Percentiles rank a stretch among this genome's conserved stretches.
These are phyloP conservation scores for Hystrix cristata DNA, from an alignment of 2,113 vertebrate species.

Conservation along the genomic window DNA sequence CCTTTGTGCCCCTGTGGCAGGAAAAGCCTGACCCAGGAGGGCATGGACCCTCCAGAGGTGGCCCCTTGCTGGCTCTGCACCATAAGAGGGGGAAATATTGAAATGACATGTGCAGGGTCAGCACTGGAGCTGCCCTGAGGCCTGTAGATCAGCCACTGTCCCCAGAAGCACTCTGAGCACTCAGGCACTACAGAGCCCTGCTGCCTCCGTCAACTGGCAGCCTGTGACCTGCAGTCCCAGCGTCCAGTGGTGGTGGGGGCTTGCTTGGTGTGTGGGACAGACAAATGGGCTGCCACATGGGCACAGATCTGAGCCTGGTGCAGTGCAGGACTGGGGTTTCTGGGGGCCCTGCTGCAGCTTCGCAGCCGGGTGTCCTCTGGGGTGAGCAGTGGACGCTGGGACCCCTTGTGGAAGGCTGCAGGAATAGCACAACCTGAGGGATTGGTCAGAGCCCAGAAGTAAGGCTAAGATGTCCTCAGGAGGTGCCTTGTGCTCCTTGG, in stretches of 20 bases:
- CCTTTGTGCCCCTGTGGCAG: background rate
- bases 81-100: background rate
- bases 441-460: background rate
- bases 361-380: background rate
- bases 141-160: background rate
- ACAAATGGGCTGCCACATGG: background rate
- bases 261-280: background rate
- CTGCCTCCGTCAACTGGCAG: background rate
- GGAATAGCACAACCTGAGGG: background rate
- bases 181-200: background rate
- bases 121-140: background rate
- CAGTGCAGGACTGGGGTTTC: background rate
- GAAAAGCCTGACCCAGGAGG: background rate
- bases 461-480: background rate
- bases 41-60: background rate
- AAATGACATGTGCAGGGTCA: background rate
- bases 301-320: background rate
- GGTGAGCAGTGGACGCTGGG: background rate
- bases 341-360: background rate
- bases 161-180: background rate
- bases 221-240: no score
- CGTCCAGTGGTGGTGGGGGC: background rate
- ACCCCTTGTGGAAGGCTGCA: background rate
- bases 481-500: background rate
- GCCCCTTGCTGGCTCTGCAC: background rate